Evolutionary conservation across 2,113 vertebrate genomes (phyloP), one percentile per base, ranked within the genome.

Genomic region (Xenus cinereus): DNA sequence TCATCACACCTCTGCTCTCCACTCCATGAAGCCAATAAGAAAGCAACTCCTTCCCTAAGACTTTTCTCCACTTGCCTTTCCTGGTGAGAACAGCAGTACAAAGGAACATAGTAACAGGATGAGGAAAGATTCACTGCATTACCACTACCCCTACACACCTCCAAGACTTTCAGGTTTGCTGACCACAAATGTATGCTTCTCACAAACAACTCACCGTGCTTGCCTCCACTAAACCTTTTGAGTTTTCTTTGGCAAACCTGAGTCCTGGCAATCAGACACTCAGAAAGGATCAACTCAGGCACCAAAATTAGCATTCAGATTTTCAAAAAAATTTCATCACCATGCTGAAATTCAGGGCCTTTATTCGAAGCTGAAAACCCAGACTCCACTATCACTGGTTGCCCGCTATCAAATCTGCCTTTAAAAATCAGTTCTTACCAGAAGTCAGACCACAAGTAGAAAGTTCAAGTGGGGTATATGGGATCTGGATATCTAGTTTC

Each of bases 391-490:
- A 3, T 67, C 23, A 35, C 28, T 37, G 62, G 16, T 43, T 92
- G 79, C 60, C 57, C 56, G 39, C 53, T 88, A 75, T 23, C 86
- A 81, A 63, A 76, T 59, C 56, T 82, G 66, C 50, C 79, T 67
- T 79, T 83, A 90, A 14, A 79, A 72, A 90, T 72, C 35, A 54
- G n/a, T 51, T 90, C n/a, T 93, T 88, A 85, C 51, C 67, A 90
- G 35, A 71, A 90, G 62, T 74, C 73, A 91, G 77, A 84, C 35
- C 88, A 84, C 39, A 95, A 28, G 72, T 45, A 76, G 62, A 82
- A 95, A 91, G 94, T 93, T 96, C 88, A 94, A 76, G 59, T 68
- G 72, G 57, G 92, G 88, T 91, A 74, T 94, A 76, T 18, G 33
- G 71, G 56, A 91, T 85, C 33, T 79, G 23, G 39, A 75, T 74